phyloP scores from a whole-genome alignment of 2,113 vertebrate species.

The Pimephales promelas region DNA sequence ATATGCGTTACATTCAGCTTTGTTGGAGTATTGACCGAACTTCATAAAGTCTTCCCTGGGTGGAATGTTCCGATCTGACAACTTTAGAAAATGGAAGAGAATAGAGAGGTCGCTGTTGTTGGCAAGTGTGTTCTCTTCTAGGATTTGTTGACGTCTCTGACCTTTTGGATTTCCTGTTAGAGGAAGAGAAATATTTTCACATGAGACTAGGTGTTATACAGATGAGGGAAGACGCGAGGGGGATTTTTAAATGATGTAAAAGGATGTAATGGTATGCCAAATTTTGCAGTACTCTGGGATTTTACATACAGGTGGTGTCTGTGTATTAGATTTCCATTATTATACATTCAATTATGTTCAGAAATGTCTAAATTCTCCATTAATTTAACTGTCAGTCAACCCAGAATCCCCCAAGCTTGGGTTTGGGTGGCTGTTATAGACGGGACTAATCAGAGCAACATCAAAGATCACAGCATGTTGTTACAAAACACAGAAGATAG shows the following conservation, averaged over 20 bases:
- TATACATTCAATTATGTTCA: too few species aligned
- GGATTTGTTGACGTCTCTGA: slow-evolving; percentile 70
- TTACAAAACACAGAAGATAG: too few species aligned
- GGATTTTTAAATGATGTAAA: not conserved
- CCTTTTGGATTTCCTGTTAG: slow-evolving; percentile 85
- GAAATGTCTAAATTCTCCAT: too few species aligned
- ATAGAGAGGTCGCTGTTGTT: slow-evolving; percentile 25
- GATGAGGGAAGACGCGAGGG: not conserved
- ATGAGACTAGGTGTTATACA: not conserved
- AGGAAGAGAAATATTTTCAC: not conserved
- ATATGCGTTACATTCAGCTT: not conserved
- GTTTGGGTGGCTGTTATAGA: too few species aligned
- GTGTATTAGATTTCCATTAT: too few species aligned
- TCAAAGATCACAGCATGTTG: too few species aligned
- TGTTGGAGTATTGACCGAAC: not conserved
- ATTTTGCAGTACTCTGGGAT: too few species aligned
- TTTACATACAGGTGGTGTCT: too few species aligned
- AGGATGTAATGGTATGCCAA: not conserved
- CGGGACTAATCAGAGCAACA: too few species aligned
- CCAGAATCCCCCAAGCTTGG: too few species aligned
- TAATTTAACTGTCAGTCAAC: too few species aligned
- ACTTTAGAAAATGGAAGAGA: slow-evolving; percentile 57
- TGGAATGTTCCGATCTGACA: slow-evolving; percentile 69
- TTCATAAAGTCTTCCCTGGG: slow-evolving; percentile 43
- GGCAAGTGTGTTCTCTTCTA: slow-evolving; percentile 60